Conservation (phyloP, 2,888 invertebrate genomes). For the Chloroclystis v-ata region DNA sequence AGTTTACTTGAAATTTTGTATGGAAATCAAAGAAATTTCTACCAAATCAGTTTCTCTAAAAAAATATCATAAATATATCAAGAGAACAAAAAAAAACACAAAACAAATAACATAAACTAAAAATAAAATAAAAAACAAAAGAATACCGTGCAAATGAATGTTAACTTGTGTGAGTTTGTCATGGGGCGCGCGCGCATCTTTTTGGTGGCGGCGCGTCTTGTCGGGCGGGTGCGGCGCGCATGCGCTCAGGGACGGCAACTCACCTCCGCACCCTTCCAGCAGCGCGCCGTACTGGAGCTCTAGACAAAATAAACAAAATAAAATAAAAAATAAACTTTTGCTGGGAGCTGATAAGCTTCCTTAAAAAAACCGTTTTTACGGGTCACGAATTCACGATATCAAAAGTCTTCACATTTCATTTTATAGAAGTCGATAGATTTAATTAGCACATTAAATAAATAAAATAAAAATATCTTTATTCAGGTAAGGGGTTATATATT, state of each 20-base stretch:
- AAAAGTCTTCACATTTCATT: too few species aligned
- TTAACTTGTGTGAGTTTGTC: conserved; percentile 88
- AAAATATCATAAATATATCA: too few species aligned
- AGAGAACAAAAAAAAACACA: not conserved
- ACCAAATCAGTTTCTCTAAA: too few species aligned
- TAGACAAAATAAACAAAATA: conserved; percentile 41
- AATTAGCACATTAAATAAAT: too few species aligned
- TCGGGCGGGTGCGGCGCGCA: conserved; percentile 77
- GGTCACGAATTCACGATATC: too few species aligned
- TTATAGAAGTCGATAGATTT: too few species aligned
- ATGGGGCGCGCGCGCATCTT: conserved; percentile 83
- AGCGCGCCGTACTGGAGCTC: conserved; percentile 79
- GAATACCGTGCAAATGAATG: conserved; percentile 90
- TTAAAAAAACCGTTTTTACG: too few species aligned
- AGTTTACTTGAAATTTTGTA: too few species aligned
- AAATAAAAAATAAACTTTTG: not conserved
- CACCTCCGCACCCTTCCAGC: conserved; percentile 77
- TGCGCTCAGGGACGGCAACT: conserved; percentile 69
- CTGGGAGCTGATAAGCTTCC: too few species aligned
- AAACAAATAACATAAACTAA: conserved; percentile 3
- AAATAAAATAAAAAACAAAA: conserved; percentile 38
- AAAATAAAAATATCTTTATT: too few species aligned
- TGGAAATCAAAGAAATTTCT: too few species aligned
- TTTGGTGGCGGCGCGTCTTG: conserved; percentile 78
- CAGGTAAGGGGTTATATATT: too few species aligned